phyloP scores from a whole-genome alignment of 2,797 vertebrate genomes.

The Buphagus erythrorhynchus region DNA sequence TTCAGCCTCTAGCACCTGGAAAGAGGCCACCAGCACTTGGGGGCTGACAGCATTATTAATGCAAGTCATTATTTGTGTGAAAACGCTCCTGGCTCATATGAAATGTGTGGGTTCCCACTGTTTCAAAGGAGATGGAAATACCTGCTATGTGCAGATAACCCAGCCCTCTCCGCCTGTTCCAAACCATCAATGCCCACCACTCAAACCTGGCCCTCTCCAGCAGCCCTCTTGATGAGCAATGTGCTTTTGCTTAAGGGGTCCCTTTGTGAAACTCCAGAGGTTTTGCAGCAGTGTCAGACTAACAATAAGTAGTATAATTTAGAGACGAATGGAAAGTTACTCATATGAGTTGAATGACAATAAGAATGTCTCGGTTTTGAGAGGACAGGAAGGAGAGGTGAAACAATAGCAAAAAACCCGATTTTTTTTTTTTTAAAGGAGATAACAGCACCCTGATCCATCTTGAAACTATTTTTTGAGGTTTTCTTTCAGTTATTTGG shows the following conservation, averaged over 20 bases:
- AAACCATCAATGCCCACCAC: not conserved
- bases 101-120: not conserved
- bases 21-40: conserved; percentile 21
- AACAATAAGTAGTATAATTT: not conserved
- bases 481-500: not conserved
- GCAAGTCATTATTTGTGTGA: conserved; percentile 34
- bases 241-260: not conserved
- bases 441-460: not conserved
- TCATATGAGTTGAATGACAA: not conserved
- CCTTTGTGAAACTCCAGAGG: not conserved
- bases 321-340: not conserved
- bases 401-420: not conserved
- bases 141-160: conserved; percentile 15
- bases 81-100: not conserved
- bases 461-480: not conserved
- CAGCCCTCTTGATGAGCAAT: not conserved
- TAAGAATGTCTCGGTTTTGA: not conserved
- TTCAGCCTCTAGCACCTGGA: conserved; percentile 39
- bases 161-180: accelerated
- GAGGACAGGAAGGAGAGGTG: not conserved
- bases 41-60: conserved; percentile 47
- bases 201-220: not conserved
- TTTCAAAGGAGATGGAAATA: conserved; percentile 36
- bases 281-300: not conserved
- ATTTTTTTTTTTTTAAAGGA: too few relatives aligned